Base-by-base conservation (phyloP, 1,140 invertebrate genomes). In the Meloidogyne floridensis region DNA sequence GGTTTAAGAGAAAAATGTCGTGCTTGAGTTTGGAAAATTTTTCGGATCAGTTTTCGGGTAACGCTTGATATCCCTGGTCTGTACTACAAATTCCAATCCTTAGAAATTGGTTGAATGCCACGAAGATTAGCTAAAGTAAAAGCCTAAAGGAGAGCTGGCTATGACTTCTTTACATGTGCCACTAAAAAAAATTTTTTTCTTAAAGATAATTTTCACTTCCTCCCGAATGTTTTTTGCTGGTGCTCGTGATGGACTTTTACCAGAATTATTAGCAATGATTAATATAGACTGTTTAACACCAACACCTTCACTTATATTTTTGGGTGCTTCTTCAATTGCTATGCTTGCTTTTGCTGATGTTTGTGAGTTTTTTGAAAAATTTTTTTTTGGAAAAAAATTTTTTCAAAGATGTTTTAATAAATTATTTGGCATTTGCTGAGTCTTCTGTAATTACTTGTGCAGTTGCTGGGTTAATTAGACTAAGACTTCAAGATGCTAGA, bases 341-440 rank as follows among this genome's bases (percentile, higher is more conserved):
- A 96, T 96, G 93, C 91, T 98, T 81, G 93, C 93, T 79, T 94
- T 94, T 42, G 93, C 93, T 87, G 94, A 97, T 90, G 93, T 96
- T n/a, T 95, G 95, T 90, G 92, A 93, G 4, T 92, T 74, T 54
- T 47, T 42, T 51, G 20, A 6, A 47, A 18, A 54, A 47, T n/a
- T n/a, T 73, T 73, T 73, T 43, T 32, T 32, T 32, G 32, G 1
- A 42, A 74, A n/a, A 18, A 51, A 42, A 10, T 15, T 51, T 54
- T 54, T 74, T 74, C 8, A 20, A 18, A 74, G 72, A 74, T 32
- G 72, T 74, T 47, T 4, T 98, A 18, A 97, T 98, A 82, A 95
- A 96, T 90, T 98, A 96, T 90, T 94, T 96, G 42, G 95, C 94
- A 75, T 96, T 96, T 88, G 95, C 96, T 72, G 96, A 98, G 91